Percentiles rank a stretch among this genome's conserved stretches.
These are phyloP conservation scores for Drosophila trapezifrons DNA, from an alignment of 1,140 invertebrate species.

Conservation along the genomic window DNA sequence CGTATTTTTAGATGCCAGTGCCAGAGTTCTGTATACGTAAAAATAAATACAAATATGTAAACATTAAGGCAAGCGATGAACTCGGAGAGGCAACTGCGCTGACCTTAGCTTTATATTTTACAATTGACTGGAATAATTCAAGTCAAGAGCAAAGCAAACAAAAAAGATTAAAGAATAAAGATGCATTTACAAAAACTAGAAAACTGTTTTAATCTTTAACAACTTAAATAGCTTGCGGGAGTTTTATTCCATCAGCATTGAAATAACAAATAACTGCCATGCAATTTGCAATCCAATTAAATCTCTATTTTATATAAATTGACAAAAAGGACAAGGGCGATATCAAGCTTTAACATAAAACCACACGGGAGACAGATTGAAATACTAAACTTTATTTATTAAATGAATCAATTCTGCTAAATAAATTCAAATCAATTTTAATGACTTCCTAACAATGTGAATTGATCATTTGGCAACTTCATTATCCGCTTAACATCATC, in stretches of 20 bases:
- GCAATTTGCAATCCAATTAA: not conserved
- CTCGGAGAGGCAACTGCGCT: not conserved
- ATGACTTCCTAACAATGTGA: not conserved
- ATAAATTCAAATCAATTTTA: slow-evolving; percentile 14
- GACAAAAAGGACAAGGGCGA: not conserved
- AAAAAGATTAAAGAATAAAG: not conserved
- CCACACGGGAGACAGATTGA: not conserved
- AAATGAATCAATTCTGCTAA: slow-evolving; percentile 4
- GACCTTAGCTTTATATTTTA: slow-evolving; percentile 31
- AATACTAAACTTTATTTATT: not conserved
- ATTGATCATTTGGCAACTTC: slow-evolving; percentile 23
- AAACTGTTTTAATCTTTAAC: not conserved
- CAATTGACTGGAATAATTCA: slow-evolving; percentile 30
- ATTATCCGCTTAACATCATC: slow-evolving; percentile 15
- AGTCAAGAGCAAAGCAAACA: not conserved
- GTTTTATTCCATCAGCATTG: not conserved
- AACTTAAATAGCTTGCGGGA: not conserved
- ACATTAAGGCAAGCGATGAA: slow-evolving; percentile 38
- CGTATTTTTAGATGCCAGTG: slow-evolving; percentile 45
- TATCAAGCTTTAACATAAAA: not conserved
- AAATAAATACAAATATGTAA: slow-evolving; percentile 44
- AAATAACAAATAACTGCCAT: not conserved
- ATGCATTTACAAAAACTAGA: slow-evolving; percentile 4
- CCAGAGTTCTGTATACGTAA: slow-evolving; percentile 32
- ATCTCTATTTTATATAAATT: not conserved